A percentile compares a stretch with the other conserved stretches of the same genome.
Conservation (phyloP, 37 sponge, comb jelly and placozoan genomes). For the Cladorhizidae sp. region DNA sequence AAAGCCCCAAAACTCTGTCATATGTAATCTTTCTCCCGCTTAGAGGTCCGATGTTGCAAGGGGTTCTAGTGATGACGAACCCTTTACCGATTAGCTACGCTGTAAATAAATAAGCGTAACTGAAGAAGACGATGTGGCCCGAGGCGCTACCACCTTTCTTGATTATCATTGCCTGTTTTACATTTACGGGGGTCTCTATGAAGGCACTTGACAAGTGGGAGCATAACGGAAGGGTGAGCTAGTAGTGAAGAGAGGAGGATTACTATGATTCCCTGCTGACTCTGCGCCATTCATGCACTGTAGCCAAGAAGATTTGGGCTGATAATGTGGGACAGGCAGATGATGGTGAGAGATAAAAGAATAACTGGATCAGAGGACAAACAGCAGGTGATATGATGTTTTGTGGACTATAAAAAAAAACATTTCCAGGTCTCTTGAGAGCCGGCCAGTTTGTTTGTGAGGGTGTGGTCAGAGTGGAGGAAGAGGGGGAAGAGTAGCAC, state of each 20-base stretch:
- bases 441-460: too few relatives aligned
- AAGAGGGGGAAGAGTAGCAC: too few relatives aligned
- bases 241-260: background rate
- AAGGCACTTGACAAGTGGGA: slow-evolving; percentile 54
- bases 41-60: too few relatives aligned
- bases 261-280: background rate
- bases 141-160: slow-evolving; percentile 76
- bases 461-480: too few relatives aligned
- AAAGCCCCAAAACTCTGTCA: too few relatives aligned
- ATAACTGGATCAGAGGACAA: slow-evolving; percentile 70
- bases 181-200: slow-evolving; percentile 49
- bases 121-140: slow-evolving; percentile 88
- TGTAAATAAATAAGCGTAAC: too few relatives aligned
- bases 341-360: slow-evolving; percentile 82
- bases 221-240: slow-evolving; percentile 72
- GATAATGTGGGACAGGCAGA: slow-evolving; percentile 54
- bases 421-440: too few relatives aligned
- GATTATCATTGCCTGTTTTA: slow-evolving; percentile 68
- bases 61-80: too few relatives aligned
- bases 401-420: too few relatives aligned
- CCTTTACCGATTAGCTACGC: too few relatives aligned
- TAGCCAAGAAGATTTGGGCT: slow-evolving; percentile 69
- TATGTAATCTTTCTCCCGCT: too few relatives aligned
- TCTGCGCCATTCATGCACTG: background rate
- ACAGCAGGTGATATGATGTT: slow-evolving; percentile 57